Conservation (phyloP, 2,797 vertebrate genomes). For the Avahi laniger region DNA sequence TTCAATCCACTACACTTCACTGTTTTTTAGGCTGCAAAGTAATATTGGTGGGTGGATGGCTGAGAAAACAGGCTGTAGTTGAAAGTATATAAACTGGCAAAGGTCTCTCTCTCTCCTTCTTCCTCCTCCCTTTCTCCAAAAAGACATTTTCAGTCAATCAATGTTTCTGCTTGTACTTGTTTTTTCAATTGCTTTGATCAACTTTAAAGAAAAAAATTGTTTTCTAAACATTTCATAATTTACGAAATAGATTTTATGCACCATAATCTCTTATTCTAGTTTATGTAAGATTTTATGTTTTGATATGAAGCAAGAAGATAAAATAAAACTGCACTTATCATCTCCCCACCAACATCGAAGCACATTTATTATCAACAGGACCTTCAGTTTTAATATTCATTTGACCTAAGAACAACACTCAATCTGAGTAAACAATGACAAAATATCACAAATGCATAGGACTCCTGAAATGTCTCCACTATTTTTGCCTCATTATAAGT, state of each 20-base stretch:
- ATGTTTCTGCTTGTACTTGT: neutral
- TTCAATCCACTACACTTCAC: neutral
- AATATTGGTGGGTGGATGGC: neutral
- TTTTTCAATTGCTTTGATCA: neutral
- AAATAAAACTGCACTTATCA: neutral
- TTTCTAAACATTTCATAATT: neutral
- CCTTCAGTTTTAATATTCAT: neutral
- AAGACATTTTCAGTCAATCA: neutral
- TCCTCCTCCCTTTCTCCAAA: neutral
- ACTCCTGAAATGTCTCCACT: neutral
- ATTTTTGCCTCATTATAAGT: neutral
- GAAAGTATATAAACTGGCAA: neutral
- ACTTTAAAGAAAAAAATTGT: neutral
- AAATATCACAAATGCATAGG: neutral
- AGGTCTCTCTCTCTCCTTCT: neutral
- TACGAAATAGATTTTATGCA: neutral
- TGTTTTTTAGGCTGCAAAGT: neutral
- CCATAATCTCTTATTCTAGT: neutral
- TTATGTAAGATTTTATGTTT: neutral
- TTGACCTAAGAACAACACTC: neutral
- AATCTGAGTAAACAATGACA: neutral
- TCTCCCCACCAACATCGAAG: neutral
- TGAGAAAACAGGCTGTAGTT: neutral
- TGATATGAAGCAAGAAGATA: neutral
- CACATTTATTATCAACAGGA: neutral